Evolutionary conservation across 1,140 invertebrate genomes (phyloP).

Genomic region (Ectropis grisescens): DNA sequence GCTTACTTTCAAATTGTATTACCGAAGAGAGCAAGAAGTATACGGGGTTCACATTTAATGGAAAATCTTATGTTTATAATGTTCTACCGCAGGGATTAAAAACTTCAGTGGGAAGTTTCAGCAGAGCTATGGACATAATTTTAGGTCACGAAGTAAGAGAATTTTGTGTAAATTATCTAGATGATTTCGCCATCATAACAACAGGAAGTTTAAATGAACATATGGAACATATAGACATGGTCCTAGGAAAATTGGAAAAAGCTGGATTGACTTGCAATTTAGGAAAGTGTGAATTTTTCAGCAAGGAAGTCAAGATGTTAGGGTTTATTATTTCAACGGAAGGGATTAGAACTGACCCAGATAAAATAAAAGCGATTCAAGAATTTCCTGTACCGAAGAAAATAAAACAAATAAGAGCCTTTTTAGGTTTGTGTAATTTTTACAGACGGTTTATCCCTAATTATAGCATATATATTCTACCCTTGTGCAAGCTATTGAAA

Average conservation of each 20-base stretch:
- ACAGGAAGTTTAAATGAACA: conserved; percentile 17
- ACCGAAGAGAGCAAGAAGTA: conserved; percentile 20
- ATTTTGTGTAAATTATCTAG: conserved; percentile 24
- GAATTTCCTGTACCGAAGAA: conserved; percentile 29
- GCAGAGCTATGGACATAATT: conserved; percentile 27
- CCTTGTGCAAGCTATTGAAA: conserved; percentile 23
- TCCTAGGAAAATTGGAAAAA: conserved; percentile 12
- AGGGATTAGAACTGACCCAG: conserved; percentile 29
- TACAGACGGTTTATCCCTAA: conserved; percentile 32
- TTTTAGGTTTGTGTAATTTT: conserved; percentile 39
- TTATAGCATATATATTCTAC: conserved; percentile 15
- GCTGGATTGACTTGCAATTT: conserved; percentile 21
- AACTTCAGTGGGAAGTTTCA: conserved; percentile 34
- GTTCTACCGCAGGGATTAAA: conserved; percentile 37
- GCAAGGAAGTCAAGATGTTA: conserved; percentile 21
- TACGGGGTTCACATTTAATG: conserved; percentile 34
- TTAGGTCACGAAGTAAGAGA: conserved; percentile 19
- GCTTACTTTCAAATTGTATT: conserved; percentile 44
- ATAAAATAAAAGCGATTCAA: conserved; percentile 24
- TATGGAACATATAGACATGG: conserved; percentile 15
- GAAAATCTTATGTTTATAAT: conserved; percentile 26
- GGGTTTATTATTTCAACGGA: conserved; percentile 25
- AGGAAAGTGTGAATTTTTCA: conserved; percentile 24
- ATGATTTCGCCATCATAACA: conserved; percentile 18
- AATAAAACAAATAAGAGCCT: conserved; percentile 31